A percentile compares a stretch with the other conserved stretches of the same genome.
These are phyloP conservation scores for Ormyrus rosae DNA, from an alignment of 2,888 invertebrate species.

Conservation along the genomic window DNA sequence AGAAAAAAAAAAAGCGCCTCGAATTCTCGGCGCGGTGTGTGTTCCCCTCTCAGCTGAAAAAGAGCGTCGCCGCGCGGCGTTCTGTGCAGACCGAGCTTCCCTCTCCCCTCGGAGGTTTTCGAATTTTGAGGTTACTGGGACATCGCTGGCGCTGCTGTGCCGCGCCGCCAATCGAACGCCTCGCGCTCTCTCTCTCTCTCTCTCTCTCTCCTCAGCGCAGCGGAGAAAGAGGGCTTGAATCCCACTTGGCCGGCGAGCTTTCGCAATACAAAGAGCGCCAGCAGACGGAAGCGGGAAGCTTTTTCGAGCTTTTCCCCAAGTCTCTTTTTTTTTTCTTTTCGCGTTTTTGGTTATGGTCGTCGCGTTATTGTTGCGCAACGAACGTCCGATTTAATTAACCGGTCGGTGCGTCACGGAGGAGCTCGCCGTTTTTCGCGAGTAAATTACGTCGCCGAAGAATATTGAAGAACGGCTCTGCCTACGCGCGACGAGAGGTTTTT, in stretches of 20 bases:
- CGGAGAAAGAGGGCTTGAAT: constrained; percentile 21
- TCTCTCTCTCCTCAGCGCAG: neutral
- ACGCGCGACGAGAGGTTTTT: no score
- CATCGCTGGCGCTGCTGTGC: constrained; percentile 36
- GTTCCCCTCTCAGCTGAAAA: constrained; percentile 8
- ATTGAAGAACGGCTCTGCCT: no score
- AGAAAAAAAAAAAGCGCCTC: constrained; percentile 3
- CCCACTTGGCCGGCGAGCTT: constrained; percentile 34
- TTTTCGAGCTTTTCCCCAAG: neutral
- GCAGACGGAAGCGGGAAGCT: constrained; percentile 13
- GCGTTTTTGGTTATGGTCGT: neutral
- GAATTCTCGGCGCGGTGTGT: no score
- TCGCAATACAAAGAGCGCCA: constrained; percentile 28
- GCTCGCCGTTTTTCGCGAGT: no score
- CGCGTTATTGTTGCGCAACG: constrained; percentile 36
- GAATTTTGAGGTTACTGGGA: constrained; percentile 57
- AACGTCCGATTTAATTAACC: constrained; percentile 31
- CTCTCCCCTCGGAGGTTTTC: constrained; percentile 42
- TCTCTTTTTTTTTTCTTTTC: neutral
- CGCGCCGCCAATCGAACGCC: constrained; percentile 34
- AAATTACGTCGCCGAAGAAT: no score
- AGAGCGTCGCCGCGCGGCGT: constrained; percentile 16
- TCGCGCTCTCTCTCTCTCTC: constrained; percentile 6
- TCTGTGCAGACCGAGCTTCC: neutral
- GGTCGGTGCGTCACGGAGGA: neutral